Conservation (phyloP, 2,797 vertebrate genomes). For the Coluber constrictor region DNA sequence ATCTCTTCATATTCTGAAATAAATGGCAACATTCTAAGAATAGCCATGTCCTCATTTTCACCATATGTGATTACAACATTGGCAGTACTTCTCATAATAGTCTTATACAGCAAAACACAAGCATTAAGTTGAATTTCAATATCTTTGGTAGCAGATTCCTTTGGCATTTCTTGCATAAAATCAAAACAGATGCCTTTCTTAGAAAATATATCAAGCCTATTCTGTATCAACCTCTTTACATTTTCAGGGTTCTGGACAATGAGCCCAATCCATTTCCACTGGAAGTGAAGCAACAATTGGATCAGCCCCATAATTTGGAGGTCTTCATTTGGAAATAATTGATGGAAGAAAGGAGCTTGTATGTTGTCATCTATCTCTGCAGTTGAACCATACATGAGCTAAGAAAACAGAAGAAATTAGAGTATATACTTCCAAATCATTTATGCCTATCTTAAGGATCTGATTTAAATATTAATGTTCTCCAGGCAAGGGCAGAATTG, state of each 20-base stretch:
- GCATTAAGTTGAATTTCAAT: neutral
- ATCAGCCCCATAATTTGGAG: neutral
- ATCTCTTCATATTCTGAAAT: neutral
- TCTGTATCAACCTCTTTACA: neutral
- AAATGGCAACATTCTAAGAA: neutral
- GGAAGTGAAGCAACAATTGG: neutral
- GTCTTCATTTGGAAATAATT: neutral
- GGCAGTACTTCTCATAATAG: neutral
- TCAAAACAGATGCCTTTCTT: constrained; percentile 3
- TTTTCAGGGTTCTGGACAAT: neutral
- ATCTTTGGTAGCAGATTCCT: neutral
- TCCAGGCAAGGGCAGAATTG: neutral
- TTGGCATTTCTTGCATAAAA: neutral
- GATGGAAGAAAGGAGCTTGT: neutral
- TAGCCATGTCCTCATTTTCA: neutral
- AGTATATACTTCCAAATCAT: neutral
- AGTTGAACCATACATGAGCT: neutral
- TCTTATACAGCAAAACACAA: neutral
- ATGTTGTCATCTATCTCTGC: neutral
- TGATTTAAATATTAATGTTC: neutral
- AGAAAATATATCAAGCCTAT: neutral
- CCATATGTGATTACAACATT: neutral
- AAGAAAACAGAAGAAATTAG: neutral
- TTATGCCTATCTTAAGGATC: neutral
- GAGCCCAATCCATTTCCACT: constrained; percentile 11